phyloP scores from a whole-genome alignment of 2,888 invertebrate genomes.

The Platynereis dumerilii region DNA sequence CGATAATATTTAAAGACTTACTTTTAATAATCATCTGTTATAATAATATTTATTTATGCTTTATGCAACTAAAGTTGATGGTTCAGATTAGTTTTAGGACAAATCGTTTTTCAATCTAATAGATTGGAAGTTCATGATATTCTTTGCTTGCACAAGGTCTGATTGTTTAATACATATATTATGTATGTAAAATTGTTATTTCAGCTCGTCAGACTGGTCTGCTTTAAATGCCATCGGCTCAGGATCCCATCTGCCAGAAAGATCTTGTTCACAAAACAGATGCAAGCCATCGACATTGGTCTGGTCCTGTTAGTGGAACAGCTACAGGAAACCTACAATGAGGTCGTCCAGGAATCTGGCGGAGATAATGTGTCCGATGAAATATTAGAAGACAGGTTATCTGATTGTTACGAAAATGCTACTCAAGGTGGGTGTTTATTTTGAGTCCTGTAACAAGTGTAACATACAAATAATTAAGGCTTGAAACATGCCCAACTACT shows the following conservation, averaged over 20 bases:
- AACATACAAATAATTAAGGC: no score
- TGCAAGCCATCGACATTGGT: constrained; percentile 72
- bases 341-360: constrained; percentile 31
- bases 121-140: no score
- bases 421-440: not conserved
- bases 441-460: not conserved
- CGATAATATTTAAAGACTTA: no score
- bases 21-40: no score
- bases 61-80: no score
- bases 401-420: not conserved
- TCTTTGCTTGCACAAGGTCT: no score
- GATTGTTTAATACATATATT: not conserved
- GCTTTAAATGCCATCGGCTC: constrained; percentile 64
- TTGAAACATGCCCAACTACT: no score
- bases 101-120: no score
- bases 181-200: constrained; percentile 12
- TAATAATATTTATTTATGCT: no score
- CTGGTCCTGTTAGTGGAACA: constrained; percentile 41
- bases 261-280: constrained; percentile 73
- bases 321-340: constrained; percentile 38
- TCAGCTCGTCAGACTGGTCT: constrained; percentile 65
- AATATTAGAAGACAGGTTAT: not conserved
- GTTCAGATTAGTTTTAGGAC: no score
- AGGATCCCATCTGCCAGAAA: constrained; percentile 34
- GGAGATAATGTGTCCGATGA: constrained; percentile 7